These are phyloP conservation scores for Zapornia atra DNA, from an alignment of 2,113 vertebrate genomes.

Conservation along the genomic window DNA sequence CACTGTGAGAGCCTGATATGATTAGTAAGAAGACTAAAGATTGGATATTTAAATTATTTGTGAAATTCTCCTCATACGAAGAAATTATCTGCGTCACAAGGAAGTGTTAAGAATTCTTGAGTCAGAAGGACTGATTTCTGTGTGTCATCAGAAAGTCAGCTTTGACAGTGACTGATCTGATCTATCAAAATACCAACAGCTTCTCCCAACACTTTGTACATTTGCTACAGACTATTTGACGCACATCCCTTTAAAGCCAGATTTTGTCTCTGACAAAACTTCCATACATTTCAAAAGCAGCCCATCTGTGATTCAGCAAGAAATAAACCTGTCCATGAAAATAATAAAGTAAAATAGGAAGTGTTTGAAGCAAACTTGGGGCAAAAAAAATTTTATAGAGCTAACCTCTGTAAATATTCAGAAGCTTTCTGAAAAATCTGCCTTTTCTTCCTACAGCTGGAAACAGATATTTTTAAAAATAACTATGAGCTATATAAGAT, in stretches of 20 bases:
- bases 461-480: neutral
- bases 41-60: neutral
- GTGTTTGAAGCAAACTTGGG: neutral
- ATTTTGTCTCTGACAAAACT: neutral
- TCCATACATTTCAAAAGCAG: neutral
- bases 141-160: neutral
- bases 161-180: neutral
- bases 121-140: neutral
- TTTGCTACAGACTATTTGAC: neutral
- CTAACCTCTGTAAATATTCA: neutral
- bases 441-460: neutral
- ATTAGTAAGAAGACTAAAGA: neutral
- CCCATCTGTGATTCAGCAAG: neutral
- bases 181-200: neutral
- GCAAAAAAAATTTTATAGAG: neutral
- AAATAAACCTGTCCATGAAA: neutral
- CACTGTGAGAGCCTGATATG: neutral
- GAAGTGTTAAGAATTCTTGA: neutral
- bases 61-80: neutral
- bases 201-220: neutral
- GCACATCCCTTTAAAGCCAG: neutral
- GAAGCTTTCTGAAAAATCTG: neutral
- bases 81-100: neutral
- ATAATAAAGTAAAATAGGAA: neutral
- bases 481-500: neutral